These are phyloP conservation scores for Catocala nupta DNA, from an alignment of 2,888 invertebrate genomes.

Conservation along the genomic window DNA sequence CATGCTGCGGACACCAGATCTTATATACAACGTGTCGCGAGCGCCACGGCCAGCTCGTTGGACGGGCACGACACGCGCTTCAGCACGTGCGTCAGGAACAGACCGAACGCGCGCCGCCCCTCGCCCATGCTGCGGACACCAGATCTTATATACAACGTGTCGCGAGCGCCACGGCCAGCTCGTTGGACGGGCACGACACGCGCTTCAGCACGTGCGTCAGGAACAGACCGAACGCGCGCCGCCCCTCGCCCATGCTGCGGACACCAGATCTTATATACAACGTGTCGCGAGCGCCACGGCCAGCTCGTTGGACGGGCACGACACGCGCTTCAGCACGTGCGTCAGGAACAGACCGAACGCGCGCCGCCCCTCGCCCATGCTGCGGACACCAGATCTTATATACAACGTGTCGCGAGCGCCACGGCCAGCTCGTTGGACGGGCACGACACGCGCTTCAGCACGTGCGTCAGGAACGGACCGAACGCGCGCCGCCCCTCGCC, in stretches of 20 bases:
- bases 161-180: background rate
- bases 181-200: background rate
- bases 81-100: conserved; percentile 92
- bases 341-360: background rate
- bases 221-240: too few species aligned
- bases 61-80: conserved; percentile 88
- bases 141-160: background rate
- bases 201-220: background rate
- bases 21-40: conserved; percentile 80
- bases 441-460: too few species aligned
- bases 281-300: too few species aligned
- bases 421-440: too few species aligned
- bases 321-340: background rate
- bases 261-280: background rate
- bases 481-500: too few species aligned
- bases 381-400: background rate
- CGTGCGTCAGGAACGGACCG: too few species aligned
- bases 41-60: conserved; percentile 84
- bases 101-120: conserved; percentile 92
- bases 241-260: background rate
- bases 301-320: too few species aligned
- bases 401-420: too few species aligned
- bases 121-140: conserved; percentile 87
- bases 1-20: background rate
- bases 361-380: too few species aligned